Evolutionary conservation across 92 coral and sea anemone species (phyloP).

Genomic region (Heliopora coerulea): DNA sequence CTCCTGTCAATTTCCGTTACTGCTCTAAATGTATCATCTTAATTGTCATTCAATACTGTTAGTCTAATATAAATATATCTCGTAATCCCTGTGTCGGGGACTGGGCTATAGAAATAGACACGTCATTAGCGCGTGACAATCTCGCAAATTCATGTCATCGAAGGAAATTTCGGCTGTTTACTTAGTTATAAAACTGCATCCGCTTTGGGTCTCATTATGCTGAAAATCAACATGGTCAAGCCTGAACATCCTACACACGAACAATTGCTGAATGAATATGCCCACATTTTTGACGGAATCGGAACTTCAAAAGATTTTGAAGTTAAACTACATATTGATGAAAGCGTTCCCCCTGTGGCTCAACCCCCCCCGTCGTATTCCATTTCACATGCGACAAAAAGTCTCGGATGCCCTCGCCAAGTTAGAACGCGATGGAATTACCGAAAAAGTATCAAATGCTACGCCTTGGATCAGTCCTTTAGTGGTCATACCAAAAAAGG

Average conservation of each 20-base stretch:
- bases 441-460: constrained; percentile 51
- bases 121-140: no score
- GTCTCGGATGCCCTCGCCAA: constrained; percentile 51
- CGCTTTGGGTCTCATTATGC: constrained; percentile 24
- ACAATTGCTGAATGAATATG: constrained; percentile 31
- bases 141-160: constrained; percentile 23
- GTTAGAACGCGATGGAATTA: constrained; percentile 50
- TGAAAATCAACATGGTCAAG: constrained; percentile 1
- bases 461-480: constrained; percentile 65
- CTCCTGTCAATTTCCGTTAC: no score
- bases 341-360: constrained; percentile 48
- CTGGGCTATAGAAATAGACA: no score
- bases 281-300: constrained; percentile 52
- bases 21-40: no score
- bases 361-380: constrained; percentile 52
- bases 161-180: constrained; percentile 45
- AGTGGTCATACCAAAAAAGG: constrained; percentile 47
- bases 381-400: constrained; percentile 45
- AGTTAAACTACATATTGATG: constrained; percentile 58
- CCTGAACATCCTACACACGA: background rate
- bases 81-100: no score
- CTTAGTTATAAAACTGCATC: constrained; percentile 33
- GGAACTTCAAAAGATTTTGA: constrained; percentile 50
- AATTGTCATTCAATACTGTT: no score
- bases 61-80: no score